These are phyloP conservation scores for Lasioglossum figueresi DNA, from an alignment of 2,888 invertebrate species.

Conservation along the genomic window DNA sequence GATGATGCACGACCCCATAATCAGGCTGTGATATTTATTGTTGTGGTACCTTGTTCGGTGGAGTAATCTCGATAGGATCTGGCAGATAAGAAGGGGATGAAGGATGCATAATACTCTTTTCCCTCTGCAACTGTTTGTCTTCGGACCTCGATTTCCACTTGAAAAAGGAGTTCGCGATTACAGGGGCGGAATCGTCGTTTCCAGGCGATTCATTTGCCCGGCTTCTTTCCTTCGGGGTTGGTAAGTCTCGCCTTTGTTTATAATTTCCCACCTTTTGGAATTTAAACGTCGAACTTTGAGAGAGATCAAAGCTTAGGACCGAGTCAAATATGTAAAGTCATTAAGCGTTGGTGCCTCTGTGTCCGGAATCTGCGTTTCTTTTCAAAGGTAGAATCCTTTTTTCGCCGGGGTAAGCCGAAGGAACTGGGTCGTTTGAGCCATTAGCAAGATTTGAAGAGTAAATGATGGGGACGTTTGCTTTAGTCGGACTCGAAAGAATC, in stretches of 20 bases:
- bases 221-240: not conserved
- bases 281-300: not conserved
- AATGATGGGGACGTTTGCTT: slow-evolving; percentile 28
- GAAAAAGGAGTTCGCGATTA: not conserved
- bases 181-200: not conserved
- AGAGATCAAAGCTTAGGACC: not conserved
- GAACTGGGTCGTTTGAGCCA: slow-evolving; percentile 31
- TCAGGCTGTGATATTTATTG: not conserved
- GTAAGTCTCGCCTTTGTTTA: not conserved
- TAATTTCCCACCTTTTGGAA: not conserved
- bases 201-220: not conserved
- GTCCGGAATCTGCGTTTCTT: not conserved
- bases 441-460: slow-evolving; percentile 44
- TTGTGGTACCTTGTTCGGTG: not conserved
- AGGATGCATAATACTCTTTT: not conserved
- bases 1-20: not conserved
- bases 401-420: not conserved
- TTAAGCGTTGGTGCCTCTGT: not conserved
- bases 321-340: not conserved
- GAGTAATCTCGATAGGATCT: not conserved
- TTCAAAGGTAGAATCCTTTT: slow-evolving; percentile 6
- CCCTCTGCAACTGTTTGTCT: not conserved
- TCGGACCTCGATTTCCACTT: not conserved
- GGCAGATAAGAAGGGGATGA: not conserved
- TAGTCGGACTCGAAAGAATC: slow-evolving; percentile 15